These are phyloP conservation scores for Cottoperca gobio DNA, from an alignment of 2,797 vertebrate genomes.

Conservation along the genomic window DNA sequence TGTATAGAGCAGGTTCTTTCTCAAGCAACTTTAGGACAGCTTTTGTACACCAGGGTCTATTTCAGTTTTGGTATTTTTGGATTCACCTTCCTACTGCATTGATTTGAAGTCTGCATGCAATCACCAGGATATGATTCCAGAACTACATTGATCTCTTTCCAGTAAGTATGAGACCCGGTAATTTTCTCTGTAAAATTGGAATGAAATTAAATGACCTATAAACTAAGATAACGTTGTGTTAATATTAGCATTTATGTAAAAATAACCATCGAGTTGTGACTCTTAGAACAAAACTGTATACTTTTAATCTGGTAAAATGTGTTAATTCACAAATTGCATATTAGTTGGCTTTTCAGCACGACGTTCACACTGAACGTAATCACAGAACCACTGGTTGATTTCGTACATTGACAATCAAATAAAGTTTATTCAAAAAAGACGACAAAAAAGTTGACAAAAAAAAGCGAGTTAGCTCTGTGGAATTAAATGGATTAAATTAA, in stretches of 20 bases:
- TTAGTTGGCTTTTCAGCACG: too few relatives aligned
- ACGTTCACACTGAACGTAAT: background rate
- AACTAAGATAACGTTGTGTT: background rate
- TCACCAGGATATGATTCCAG: background rate
- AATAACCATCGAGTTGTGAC: background rate
- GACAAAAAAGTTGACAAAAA: too few relatives aligned
- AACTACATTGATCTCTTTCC: background rate
- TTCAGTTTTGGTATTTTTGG: background rate
- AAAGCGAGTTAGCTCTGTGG: background rate
- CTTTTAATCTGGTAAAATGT: too few relatives aligned
- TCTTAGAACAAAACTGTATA: too few relatives aligned
- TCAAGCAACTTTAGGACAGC: background rate
- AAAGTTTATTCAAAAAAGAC: too few relatives aligned
- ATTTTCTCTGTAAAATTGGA: background rate
- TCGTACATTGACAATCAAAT: background rate
- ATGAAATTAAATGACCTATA: background rate
- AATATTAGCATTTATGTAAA: background rate
- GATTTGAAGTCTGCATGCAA: background rate
- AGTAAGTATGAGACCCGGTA: background rate
- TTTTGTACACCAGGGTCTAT: background rate
- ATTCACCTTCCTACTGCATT: slow-evolving; percentile 2
- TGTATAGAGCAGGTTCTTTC: background rate
- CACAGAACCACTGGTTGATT: background rate
- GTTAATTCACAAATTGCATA: too few relatives aligned
- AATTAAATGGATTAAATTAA: background rate